Base-by-base conservation (phyloP, 2,888 invertebrate genomes). In the Sinodicranocentrus sp. region DNA sequence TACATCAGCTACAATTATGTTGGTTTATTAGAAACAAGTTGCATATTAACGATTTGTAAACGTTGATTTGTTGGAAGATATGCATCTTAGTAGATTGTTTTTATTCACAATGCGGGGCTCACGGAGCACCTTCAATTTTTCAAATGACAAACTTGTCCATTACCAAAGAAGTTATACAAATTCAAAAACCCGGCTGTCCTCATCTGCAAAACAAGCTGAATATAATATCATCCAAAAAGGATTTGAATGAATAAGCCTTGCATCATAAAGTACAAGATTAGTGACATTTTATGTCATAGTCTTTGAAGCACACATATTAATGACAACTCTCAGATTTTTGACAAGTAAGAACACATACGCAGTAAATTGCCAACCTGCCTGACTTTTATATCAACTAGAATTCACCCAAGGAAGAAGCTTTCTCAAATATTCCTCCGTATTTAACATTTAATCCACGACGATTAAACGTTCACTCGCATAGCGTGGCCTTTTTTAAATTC, bases 201-300 rank as follows among this genome's bases (percentile, higher is more conserved):
- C 33, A 33, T 33, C 10, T 48, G 48, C 5, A 48, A 48, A 48
- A 48, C 48, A 48, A 48, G 48, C 48, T n/a, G 48, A 10, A n/a
- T 8, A 17, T 13, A 1, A 5, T 63, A 33, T 63, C 63, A 63
- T 28, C 28, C 17, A 8, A 70, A 70, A 52, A 48, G 52, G 52
- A 52, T 52, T 26, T 52, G 48, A 17, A 26, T 17, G n/a, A 44
- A 67, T 6, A 43, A 43, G 23, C 25, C 33, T 28, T 52, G 17
- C 23, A 28, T 48, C 61, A 70, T 70, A 78, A 79, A 79, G 39
- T 52, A 28, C 43, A 39, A 28, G 43, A 63, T 48, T 43, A 63
- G 63, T 70, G 71, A 71, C 70, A 79, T 8, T 71, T 72, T 71
- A 52, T 63, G 71, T 71, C 52, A 63, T 19, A 33, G 6, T 59